phyloP scores from a whole-genome alignment of 2,797 vertebrate species.

The Hozukius guyotensis region DNA sequence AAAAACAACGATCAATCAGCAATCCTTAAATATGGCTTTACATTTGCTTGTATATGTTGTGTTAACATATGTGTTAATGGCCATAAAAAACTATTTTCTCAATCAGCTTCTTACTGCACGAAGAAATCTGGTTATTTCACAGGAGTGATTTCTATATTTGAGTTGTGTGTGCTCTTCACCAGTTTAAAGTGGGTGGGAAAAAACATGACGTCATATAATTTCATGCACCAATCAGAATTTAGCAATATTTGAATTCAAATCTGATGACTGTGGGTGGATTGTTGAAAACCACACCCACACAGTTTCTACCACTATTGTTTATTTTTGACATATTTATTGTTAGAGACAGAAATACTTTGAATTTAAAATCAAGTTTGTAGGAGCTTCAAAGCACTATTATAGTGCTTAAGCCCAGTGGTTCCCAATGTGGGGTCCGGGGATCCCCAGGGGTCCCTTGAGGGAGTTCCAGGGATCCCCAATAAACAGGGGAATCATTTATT shows the following conservation, averaged over 20 bases:
- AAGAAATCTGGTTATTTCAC: background rate
- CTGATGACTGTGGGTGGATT: background rate
- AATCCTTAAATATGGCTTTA: background rate
- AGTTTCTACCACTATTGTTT: background rate
- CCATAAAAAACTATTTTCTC: background rate
- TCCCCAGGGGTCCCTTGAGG: too few species aligned
- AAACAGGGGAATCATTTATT: too few species aligned
- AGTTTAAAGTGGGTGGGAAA: background rate
- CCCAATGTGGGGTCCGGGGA: too few species aligned
- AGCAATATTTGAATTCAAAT: background rate
- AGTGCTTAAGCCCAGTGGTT: too few species aligned
- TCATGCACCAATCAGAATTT: background rate
- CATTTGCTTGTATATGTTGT: background rate
- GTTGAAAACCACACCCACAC: background rate
- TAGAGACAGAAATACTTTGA: background rate
- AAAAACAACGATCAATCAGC: background rate
- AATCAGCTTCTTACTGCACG: background rate
- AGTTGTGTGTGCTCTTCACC: background rate
- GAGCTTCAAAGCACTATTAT: background rate
- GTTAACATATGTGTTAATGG: background rate
- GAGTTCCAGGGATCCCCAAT: too few species aligned
- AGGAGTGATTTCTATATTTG: background rate
- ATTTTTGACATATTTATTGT: background rate
- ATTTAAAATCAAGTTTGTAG: background rate
- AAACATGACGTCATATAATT: background rate